phyloP scores from a whole-genome alignment of 2,888 invertebrate genomes.

The Andrena chrysosceles region DNA sequence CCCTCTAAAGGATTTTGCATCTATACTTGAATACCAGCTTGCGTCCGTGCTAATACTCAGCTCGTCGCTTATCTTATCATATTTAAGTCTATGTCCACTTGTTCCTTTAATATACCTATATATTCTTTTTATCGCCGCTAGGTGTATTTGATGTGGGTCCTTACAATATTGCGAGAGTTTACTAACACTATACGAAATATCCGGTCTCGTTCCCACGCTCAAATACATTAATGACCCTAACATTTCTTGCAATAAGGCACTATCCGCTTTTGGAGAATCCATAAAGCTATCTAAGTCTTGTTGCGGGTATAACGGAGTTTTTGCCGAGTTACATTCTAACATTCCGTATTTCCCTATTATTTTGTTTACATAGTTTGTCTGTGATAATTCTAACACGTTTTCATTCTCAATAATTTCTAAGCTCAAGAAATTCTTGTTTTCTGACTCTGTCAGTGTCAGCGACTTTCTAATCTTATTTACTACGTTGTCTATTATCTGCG shows the following conservation, averaged over 20 bases:
- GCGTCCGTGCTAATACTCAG: conserved; percentile 12
- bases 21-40: conserved; percentile 6
- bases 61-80: not conserved
- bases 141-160: conserved; percentile 14
- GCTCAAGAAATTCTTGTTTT: not conserved
- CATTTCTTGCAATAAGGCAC: conserved; percentile 10
- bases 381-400: not conserved
- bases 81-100: not conserved
- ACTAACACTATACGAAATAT: not conserved
- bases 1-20: not conserved
- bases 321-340: not conserved
- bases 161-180: conserved; percentile 7
- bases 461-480: not conserved
- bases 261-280: not conserved
- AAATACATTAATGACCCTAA: conserved; percentile 23
- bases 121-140: conserved; percentile 19
- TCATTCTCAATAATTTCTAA: not conserved
- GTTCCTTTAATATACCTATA: conserved; percentile 26
- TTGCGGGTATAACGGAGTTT: not conserved
- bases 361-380: not conserved
- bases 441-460: not conserved
- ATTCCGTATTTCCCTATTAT: not conserved
- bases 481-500: not conserved
- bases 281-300: not conserved
- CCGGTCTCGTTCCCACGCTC: conserved; percentile 13